These are phyloP conservation scores for Albula goreensis DNA, from an alignment of 2,113 vertebrate species.

Conservation along the genomic window DNA sequence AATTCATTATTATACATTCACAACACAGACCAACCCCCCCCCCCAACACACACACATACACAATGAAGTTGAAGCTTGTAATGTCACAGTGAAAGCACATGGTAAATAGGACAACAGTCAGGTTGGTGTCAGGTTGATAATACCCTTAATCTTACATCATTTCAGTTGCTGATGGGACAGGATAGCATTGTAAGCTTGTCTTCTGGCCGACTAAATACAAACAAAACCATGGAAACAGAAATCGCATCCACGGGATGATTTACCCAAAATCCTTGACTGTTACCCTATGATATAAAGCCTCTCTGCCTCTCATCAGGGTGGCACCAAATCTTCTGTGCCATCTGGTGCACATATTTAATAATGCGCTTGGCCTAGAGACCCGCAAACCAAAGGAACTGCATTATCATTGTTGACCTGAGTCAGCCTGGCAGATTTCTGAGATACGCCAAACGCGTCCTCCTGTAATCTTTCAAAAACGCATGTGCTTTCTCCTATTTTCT, in stretches of 20 bases:
- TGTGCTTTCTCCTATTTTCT: neutral
- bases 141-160: neutral
- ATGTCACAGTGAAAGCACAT: neutral
- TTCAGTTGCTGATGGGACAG: neutral
- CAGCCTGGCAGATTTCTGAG: neutral
- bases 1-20: neutral
- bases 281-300: constrained; percentile 36
- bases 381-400: constrained; percentile 16
- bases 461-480: neutral
- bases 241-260: neutral
- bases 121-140: neutral
- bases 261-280: neutral
- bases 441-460: neutral
- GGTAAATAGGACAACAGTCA: neutral
- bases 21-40: neutral
- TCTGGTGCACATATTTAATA: constrained; percentile 15
- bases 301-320: constrained; percentile 27
- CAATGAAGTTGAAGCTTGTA: neutral
- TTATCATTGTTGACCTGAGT: constrained; percentile 5
- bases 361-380: neutral
- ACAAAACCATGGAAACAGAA: neutral
- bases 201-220: neutral
- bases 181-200: neutral
- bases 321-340: constrained; percentile 36
- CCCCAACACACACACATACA: too few relatives aligned